These are phyloP conservation scores for Cotesia typhae DNA, from an alignment of 1,140 invertebrate species.

Conservation along the genomic window DNA sequence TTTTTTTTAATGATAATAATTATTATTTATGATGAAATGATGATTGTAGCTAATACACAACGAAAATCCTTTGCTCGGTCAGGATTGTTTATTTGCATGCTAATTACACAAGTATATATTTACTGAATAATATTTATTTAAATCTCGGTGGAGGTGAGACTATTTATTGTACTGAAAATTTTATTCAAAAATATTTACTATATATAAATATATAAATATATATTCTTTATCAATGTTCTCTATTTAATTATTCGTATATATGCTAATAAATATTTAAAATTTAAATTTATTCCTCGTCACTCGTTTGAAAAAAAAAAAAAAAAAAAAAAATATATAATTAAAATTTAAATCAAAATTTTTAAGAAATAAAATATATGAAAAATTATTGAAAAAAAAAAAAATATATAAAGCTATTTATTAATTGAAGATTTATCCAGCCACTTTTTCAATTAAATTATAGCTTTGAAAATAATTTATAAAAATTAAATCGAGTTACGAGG, in stretches of 20 bases:
- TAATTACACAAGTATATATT: too few species aligned
- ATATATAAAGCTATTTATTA: conserved; percentile 43
- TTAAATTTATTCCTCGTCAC: conserved; percentile 8
- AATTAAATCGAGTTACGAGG: conserved; percentile 6
- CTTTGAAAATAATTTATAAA: conserved; percentile 1
- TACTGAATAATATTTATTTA: too few species aligned
- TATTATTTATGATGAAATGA: too few species aligned
- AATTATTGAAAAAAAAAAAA: not conserved
- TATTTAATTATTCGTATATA: not conserved
- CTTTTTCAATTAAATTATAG: conserved; percentile 47
- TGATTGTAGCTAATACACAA: not conserved
- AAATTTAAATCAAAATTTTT: not conserved
- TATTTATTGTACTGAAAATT: too few species aligned
- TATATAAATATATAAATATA: too few species aligned
- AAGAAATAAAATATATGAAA: not conserved
- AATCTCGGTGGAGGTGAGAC: too few species aligned
- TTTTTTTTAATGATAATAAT: too few species aligned
- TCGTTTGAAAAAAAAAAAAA: not conserved
- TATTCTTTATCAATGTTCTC: not conserved
- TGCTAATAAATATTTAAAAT: too few species aligned
- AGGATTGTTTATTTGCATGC: conserved; percentile 18
- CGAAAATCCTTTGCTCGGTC: conserved; percentile 8
- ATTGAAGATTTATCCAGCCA: conserved; percentile 53
- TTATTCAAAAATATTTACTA: not conserved
- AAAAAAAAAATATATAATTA: not conserved